Percentiles rank a stretch among this genome's conserved stretches.
phyloP scores from a whole-genome alignment of 2,113 vertebrate species.

The Mus musculus region DNA sequence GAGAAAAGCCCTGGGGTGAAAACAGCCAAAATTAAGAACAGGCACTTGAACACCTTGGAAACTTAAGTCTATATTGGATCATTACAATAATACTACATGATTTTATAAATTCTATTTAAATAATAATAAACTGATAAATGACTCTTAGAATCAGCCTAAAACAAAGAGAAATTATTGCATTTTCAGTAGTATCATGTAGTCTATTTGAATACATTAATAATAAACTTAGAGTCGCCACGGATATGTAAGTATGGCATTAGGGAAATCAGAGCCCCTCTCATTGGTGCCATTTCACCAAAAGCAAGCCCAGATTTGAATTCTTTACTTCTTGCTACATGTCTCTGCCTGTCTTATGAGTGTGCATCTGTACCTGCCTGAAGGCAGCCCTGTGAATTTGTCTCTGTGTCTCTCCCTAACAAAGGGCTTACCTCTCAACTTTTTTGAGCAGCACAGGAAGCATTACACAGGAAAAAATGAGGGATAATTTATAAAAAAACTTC shows the following conservation, averaged over 20 bases:
- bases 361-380: neutral
- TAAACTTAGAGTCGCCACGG: neutral
- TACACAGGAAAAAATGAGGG: neutral
- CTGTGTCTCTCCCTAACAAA: neutral
- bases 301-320: neutral
- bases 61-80: constrained; percentile 12
- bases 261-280: neutral
- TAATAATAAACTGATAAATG: constrained; percentile 61
- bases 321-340: neutral
- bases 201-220: neutral
- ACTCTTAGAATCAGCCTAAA: constrained; percentile 36
- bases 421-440: neutral
- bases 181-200: constrained; percentile 26
- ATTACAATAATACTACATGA: neutral
- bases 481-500: neutral
- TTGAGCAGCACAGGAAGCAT: neutral
- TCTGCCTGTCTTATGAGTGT: neutral
- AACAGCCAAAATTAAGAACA: neutral
- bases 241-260: neutral
- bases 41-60: neutral
- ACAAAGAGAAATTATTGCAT: constrained; percentile 54
- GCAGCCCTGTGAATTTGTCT: neutral
- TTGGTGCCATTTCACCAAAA: neutral
- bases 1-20: constrained; percentile 43
- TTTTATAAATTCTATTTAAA: constrained; percentile 55